Base-by-base conservation (phyloP, 2,888 invertebrate species). In the Apantesis nais region DNA sequence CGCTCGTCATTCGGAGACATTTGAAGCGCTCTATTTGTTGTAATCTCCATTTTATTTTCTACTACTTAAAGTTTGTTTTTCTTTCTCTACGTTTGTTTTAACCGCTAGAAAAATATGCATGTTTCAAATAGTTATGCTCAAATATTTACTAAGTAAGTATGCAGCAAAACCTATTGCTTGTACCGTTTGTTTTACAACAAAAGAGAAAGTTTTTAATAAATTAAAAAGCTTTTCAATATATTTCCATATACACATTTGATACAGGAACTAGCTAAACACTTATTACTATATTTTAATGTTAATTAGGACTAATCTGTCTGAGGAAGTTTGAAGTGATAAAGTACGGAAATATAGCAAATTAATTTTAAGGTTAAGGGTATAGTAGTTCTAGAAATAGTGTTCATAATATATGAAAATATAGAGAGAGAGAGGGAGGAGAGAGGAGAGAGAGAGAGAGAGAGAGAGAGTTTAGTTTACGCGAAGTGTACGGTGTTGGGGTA, bases 1-100 rank as follows among this genome's bases (percentile, higher is more conserved):
- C 87, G 83, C 86, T 83, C 87, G 88, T 91, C 90, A 88, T 76
- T 74, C 76, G 71, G 79, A 75, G 83, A 87, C 85, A 86, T 81
- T 85, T 74, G 71, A 79, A 83, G 84, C 84, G n/a, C 4, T 8
- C 64, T 34, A 39, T 44, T 44, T 44, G 67, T 62, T 75, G 66
- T 25, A 84, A 74, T 81, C 71, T 81, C 62, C 74, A 81, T 85
- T 78, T 72, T 85, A 85, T 29, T 2, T 9, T 0, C 0, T 22
- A 12, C 39, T 0, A 0, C 8, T 55, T 77, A 75, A 16, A 66
- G 64, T 31, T 58, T 39, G 16, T 7, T 63, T 78, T 77, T 1
- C 31, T 22, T 25, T 69, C 11, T 0, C 31, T 0, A 22, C 7
- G 0, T 67, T 4, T 7, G 48, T 71, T 70, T 75, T 74, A 67